Percentiles rank a stretch among this genome's conserved stretches.
Evolutionary conservation across 2,113 vertebrate genomes (phyloP).

Genomic region (Bolborhynchus lineola): DNA sequence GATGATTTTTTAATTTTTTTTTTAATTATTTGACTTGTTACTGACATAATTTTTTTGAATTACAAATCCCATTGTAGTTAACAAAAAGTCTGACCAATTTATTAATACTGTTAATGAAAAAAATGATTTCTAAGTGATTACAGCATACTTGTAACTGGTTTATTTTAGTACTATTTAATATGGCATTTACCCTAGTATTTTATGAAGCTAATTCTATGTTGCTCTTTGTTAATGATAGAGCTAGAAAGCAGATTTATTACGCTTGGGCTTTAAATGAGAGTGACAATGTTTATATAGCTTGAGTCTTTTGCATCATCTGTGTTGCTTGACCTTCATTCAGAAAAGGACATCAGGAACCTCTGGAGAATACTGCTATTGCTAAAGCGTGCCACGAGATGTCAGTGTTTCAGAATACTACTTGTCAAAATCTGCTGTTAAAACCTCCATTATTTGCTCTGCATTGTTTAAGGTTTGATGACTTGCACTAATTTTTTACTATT

Average conservation of each 20-base stretch:
- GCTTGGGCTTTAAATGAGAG: neutral
- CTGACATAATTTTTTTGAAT: neutral
- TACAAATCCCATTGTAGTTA: neutral
- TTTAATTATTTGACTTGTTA: neutral
- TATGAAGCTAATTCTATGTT: neutral
- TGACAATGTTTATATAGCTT: neutral
- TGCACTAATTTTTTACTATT: neutral
- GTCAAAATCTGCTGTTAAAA: neutral
- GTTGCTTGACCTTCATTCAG: neutral
- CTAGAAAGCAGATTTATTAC: neutral
- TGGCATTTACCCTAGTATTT: neutral
- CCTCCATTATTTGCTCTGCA: neutral
- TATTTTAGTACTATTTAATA: neutral
- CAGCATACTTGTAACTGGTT: neutral
- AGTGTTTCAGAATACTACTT: constrained; percentile 41
- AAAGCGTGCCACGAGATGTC: neutral
- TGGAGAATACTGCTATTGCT: neutral
- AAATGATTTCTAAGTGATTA: neutral
- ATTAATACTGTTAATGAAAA: neutral
- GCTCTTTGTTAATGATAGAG: neutral
- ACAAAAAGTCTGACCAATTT: neutral
- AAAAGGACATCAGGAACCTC: neutral
- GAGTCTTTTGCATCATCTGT: neutral
- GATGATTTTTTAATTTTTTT: neutral
- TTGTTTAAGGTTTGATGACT: neutral